Base-by-base conservation (phyloP, 2,888 invertebrate genomes). In the Cinara cedri region DNA sequence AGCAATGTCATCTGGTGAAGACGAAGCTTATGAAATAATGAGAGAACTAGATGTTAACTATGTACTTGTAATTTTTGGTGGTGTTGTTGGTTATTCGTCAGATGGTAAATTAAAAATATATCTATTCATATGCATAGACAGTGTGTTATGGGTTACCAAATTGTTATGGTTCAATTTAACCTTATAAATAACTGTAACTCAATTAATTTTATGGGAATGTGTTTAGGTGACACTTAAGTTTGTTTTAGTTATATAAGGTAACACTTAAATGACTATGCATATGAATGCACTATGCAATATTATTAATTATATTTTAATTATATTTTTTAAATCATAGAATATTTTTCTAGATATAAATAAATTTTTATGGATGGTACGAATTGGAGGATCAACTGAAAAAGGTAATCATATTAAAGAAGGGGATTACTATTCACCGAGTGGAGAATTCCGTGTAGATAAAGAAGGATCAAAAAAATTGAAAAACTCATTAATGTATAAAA, bases 401-500 rank as follows among this genome's bases (percentile, higher is more conserved):
- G 98, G 98, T 71, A 92, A 92, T 54, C 96, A 98, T 86, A 98
- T 98, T 84, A 94, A 95, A 85, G 98, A 99, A 88, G 91, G 92
- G 85, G 97, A 98, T 88, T 98, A 98, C 87, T 99, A 98, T 88
- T 97, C 97, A 71, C 90, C 95, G 0, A 90, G 91, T 83, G 98
- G 98, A 2, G 98, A 99, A 89, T 99, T 98, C 87, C 89, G 97
- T 62, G 93, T 99, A 1, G 98, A 98, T 87, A 93, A 93, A 83
- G 97, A 97, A 85, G 98, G 97, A 57, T 95, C 97, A 1, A 90
- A 91, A 49, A 92, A 93, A 21, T 88, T 99, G 83, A 91, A 98
- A 84, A 98, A 99, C 88, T 98, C 96, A 85, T 90, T 98, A 82
- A 99, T 98, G 98, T 98, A 99, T 88, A 99, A 98, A 89, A 95